Evolutionary conservation across 2,888 invertebrate genomes (phyloP).

Genomic region (Tholera decimalis): DNA sequence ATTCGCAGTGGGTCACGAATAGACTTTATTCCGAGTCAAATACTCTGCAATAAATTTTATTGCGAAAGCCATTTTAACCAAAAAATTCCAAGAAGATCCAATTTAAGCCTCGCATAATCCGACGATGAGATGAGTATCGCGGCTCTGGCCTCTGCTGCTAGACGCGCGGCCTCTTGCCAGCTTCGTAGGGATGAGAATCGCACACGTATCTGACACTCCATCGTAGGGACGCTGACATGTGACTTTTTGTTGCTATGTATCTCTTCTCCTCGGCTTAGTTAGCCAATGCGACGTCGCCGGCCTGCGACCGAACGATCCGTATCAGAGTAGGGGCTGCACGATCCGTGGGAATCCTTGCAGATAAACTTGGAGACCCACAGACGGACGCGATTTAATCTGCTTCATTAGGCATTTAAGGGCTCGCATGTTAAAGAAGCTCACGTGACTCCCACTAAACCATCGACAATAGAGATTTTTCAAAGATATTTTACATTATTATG

Average conservation of each 20-base stretch:
- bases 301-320: slow-evolving; percentile 71
- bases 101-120: slow-evolving; percentile 87
- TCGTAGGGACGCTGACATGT: slow-evolving; percentile 57
- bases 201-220: slow-evolving; percentile 58
- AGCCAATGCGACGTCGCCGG: slow-evolving; percentile 53
- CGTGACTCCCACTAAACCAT: slow-evolving; percentile 67
- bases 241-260: slow-evolving; percentile 63
- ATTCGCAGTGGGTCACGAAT: slow-evolving; percentile 82
- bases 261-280: slow-evolving; percentile 60
- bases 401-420: slow-evolving; percentile 79
- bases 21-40: slow-evolving; percentile 84
- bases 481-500: slow-evolving; percentile 63
- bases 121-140: slow-evolving; percentile 83
- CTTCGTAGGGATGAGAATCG: slow-evolving; percentile 40
- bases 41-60: slow-evolving; percentile 86
- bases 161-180: slow-evolving; percentile 33
- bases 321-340: slow-evolving; percentile 75
- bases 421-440: slow-evolving; percentile 71
- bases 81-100: slow-evolving; percentile 87
- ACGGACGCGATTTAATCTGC: slow-evolving; percentile 81
- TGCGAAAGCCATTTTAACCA: slow-evolving; percentile 84
- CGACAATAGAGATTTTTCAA: slow-evolving; percentile 68
- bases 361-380: slow-evolving; percentile 78
- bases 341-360: slow-evolving; percentile 82
- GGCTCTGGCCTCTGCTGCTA: slow-evolving; percentile 64